These are phyloP conservation scores for Lathamus discolor DNA, from an alignment of 2,113 vertebrate genomes.

Conservation along the genomic window DNA sequence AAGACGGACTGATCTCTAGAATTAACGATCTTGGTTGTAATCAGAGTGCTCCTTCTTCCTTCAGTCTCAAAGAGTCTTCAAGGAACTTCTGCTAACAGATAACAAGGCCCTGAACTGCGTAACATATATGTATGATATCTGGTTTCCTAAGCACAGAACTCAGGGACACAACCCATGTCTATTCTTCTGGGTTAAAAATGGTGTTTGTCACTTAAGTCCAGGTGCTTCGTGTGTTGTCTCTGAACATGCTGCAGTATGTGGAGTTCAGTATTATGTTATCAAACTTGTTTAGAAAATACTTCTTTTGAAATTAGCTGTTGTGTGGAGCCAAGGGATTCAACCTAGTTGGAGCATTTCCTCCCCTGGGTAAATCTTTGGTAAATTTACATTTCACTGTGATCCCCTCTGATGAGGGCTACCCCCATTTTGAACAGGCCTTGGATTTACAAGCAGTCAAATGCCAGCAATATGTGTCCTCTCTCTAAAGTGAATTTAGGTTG, in stretches of 20 bases:
- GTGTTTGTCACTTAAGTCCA: not conserved
- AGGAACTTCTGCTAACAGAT: not conserved
- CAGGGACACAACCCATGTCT: not conserved
- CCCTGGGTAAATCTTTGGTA: not conserved
- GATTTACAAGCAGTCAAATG: not conserved
- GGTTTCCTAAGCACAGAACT: not conserved
- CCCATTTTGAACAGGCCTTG: not conserved
- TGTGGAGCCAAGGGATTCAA: not conserved
- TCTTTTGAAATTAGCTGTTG: not conserved
- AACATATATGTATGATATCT: rapidly evolving
- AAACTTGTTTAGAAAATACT: not conserved
- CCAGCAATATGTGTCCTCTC: not conserved
- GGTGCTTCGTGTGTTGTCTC: rapidly evolving
- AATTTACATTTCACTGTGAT: not conserved
- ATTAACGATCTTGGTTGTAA: not conserved
- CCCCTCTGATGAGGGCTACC: not conserved
- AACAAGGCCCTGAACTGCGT: not conserved
- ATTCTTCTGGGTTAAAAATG: not conserved
- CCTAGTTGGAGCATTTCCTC: not conserved
- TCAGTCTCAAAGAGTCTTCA: not conserved
- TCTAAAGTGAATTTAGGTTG: not conserved
- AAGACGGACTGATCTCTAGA: not conserved
- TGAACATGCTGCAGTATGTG: not conserved
- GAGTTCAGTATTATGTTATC: not conserved
- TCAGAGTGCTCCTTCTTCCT: not conserved